Percentiles rank a stretch among this genome's conserved stretches.
Evolutionary conservation across 2,888 invertebrate species (phyloP).

Genomic region (Patella depressa): DNA sequence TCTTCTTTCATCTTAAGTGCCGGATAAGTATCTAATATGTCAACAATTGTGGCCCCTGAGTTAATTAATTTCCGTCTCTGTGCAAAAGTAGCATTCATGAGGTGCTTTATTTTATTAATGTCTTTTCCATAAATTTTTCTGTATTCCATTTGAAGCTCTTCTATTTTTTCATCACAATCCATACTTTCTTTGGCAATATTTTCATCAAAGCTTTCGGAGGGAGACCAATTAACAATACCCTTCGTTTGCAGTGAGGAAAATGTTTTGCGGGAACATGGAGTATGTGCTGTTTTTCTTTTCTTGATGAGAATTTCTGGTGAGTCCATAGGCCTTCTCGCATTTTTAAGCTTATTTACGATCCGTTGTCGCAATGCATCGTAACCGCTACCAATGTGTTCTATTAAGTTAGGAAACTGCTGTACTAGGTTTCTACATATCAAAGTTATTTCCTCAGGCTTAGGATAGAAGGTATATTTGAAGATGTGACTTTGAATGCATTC

Average conservation of each 20-base stretch:
- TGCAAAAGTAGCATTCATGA: background rate
- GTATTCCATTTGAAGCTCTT: background rate
- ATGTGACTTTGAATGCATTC: background rate
- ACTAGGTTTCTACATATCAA: background rate
- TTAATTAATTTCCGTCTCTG: background rate
- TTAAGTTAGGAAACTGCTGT: background rate
- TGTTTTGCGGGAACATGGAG: background rate
- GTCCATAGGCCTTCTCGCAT: background rate
- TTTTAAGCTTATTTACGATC: background rate
- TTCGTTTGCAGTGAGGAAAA: background rate
- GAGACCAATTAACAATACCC: background rate
- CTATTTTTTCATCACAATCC: background rate
- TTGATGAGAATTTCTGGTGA: background rate
- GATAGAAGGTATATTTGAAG: background rate
- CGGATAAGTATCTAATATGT: background rate
- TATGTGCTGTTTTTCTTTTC: background rate
- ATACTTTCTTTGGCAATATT: background rate
- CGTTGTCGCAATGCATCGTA: background rate
- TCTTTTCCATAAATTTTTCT: background rate
- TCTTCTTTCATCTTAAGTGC: background rate
- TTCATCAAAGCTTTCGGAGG: background rate
- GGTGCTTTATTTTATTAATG: background rate
- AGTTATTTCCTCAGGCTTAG: background rate
- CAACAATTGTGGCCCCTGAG: background rate
- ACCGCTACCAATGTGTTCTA: background rate